A percentile compares a stretch with the other conserved stretches of the same genome.
phyloP scores from a whole-genome alignment of 2,113 vertebrate species.

The Festucalex cinctus region DNA sequence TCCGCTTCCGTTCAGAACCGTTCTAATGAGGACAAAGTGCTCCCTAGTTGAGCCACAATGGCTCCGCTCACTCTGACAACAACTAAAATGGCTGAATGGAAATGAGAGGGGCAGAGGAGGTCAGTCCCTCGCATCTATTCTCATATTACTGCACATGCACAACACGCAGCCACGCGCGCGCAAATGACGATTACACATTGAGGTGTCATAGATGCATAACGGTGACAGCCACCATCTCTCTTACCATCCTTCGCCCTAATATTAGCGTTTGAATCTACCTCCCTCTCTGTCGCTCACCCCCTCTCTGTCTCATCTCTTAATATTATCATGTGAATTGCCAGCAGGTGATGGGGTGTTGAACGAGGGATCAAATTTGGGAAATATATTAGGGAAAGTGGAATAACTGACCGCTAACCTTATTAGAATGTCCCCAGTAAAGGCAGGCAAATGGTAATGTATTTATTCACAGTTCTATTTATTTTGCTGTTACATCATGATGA shows the following conservation, averaged over 20 bases:
- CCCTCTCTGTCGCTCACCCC: slow-evolving; percentile 25
- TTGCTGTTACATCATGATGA: slow-evolving; percentile 25
- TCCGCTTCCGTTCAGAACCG: slow-evolving; percentile 77
- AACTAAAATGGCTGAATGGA: slow-evolving; percentile 73
- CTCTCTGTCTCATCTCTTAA: slow-evolving; percentile 50
- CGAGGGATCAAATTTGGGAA: slow-evolving; percentile 54
- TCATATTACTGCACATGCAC: slow-evolving; percentile 78
- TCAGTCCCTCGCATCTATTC: slow-evolving; percentile 78
- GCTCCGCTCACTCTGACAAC: slow-evolving; percentile 74
- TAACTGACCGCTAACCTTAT: slow-evolving; percentile 46
- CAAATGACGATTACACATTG: slow-evolving; percentile 78
- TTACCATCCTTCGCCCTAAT: slow-evolving; percentile 64
- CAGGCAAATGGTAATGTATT: slow-evolving; percentile 36
- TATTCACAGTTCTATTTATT: slow-evolving; percentile 25
- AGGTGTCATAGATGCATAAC: slow-evolving; percentile 72
- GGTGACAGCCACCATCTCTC: slow-evolving; percentile 64
- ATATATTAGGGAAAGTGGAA: slow-evolving; percentile 57
- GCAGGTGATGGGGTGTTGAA: slow-evolving; percentile 59
- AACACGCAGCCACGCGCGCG: slow-evolving; percentile 27
- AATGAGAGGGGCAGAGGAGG: slow-evolving; percentile 72
- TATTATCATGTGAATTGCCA: slow-evolving; percentile 63
- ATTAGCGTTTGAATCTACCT: slow-evolving; percentile 69
- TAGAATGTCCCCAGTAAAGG: slow-evolving; percentile 33
- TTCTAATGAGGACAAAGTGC: slow-evolving; percentile 93
- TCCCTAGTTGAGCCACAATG: slow-evolving; percentile 80